Evolutionary conservation across 37 sponge, comb jelly and placozoan genomes (phyloP).

Genomic region (Diacarnus erythraeanus): DNA sequence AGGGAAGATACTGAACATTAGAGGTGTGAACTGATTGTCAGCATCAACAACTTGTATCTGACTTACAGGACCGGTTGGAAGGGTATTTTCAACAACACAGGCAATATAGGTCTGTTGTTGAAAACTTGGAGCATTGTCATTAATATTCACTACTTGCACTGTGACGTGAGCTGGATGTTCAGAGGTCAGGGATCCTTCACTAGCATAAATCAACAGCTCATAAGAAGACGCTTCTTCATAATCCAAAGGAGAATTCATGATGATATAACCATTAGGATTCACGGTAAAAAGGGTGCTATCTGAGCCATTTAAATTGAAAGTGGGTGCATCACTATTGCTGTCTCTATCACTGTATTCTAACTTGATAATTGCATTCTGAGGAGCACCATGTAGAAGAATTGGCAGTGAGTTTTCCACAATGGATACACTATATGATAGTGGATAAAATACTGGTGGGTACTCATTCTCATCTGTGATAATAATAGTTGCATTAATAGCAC

Average conservation of each 20-base stretch:
- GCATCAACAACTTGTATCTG: conserved; percentile 23
- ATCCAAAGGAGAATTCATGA: conserved; percentile 30
- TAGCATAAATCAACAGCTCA: conserved; percentile 18
- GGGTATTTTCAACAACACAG: conserved; percentile 38
- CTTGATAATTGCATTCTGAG: conserved; percentile 14
- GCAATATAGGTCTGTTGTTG: conserved; percentile 1
- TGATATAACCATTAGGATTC: conserved; percentile 31
- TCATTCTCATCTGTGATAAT: conserved; percentile 50
- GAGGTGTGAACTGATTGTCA: conserved; percentile 4
- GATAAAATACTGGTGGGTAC: conserved; percentile 49
- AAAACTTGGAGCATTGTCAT: conserved; percentile 66
- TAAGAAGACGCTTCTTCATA: conserved; percentile 32
- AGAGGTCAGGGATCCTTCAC: conserved; percentile 34
- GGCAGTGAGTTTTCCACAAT: conserved; percentile 40
- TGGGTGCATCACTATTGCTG: conserved; percentile 6
- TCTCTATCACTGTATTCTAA: conserved; percentile 49
- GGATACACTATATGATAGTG: conserved; percentile 1
- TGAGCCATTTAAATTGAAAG: not conserved
- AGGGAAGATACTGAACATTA: conserved; percentile 1
- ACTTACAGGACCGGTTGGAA: conserved; percentile 3
- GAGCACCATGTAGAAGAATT: conserved; percentile 2
- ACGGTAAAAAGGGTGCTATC: not conserved
- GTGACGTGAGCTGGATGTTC: conserved; percentile 25
- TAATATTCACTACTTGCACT: conserved; percentile 39
- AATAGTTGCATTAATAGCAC: conserved; percentile 7